Base-by-base conservation (phyloP, 2,113 vertebrate species). In the Colaptes auratus region DNA sequence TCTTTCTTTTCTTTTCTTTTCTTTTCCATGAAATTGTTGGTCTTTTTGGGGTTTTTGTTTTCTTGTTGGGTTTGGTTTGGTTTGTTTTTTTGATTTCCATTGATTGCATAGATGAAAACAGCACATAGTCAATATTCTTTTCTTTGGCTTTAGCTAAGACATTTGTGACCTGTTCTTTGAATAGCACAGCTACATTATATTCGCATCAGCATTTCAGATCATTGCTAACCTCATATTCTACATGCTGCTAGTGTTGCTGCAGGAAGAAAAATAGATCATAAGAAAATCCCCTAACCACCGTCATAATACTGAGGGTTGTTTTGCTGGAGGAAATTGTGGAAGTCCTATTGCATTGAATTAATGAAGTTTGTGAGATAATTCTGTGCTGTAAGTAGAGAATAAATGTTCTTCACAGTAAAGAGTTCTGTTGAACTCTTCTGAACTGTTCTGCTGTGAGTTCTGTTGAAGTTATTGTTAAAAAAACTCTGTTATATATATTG, bases 51-150 rank as follows among this genome's bases (percentile, higher is more conserved):
- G 8, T 36, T 36, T 36, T 36, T 36, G 36, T 36, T 36, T 36
- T 8, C 9, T 36, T 36, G 36, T 36, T 36, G 36, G 8, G 36
- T 36, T 36, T 36, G 36, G 9, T 36, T 36, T 36, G 36, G 36
- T 36, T 36, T 36, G 36, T 36, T 36, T 36, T 8, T 36, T 36
- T 36, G 36, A 36, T 36, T 64, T 86, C 3, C 3, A n/a, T 71
- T 46, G 36, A 28, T 46, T 4, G 1, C 2, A 15, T 64, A 72
- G 8, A 42, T 35, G 3, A 42, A 86, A 39, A 56, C 3, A 30
- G 1, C 36, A 28, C 0, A 1, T 53, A 27, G 3, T 20, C 25
- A 66, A 7, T 12, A 21, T 35, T 35, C 3, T 21, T 8, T 58
- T 61, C 17, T 74, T 67, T 56, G 16, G 1, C 10, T 66, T 63